A percentile compares a stretch with the other conserved stretches of the same genome.
phyloP scores from a whole-genome alignment of 2,797 vertebrate species.

The Cuniculus paca region DNA sequence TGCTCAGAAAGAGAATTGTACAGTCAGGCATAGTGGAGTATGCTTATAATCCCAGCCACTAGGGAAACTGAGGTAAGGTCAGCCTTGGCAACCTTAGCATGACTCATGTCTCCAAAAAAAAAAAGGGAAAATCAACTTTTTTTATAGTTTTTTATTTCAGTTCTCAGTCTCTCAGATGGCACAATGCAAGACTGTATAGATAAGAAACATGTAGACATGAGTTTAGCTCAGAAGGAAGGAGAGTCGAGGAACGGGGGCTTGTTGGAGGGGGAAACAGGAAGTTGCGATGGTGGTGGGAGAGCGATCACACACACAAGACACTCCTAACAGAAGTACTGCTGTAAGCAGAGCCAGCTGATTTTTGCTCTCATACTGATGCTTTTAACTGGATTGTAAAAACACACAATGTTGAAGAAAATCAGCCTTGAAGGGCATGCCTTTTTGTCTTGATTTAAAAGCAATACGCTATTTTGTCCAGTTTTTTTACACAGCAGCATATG shows the following conservation, averaged over 20 bases:
- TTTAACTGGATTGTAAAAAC: constrained; percentile 10
- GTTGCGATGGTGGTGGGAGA: neutral
- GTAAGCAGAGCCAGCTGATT: neutral
- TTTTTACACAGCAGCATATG: neutral
- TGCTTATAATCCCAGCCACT: neutral
- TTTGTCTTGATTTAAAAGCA: constrained; percentile 50
- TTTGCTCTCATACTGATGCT: neutral
- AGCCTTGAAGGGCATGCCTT: neutral
- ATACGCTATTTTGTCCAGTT: neutral
- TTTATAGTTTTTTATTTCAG: neutral
- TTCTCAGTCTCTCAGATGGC: neutral
- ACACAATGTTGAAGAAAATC: neutral
- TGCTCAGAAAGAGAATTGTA: neutral
- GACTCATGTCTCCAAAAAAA: neutral
- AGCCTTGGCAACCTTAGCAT: neutral
- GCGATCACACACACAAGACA: accelerated
- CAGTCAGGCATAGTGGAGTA: neutral
- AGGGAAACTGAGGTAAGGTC: neutral
- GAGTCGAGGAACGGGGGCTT: too few species aligned
- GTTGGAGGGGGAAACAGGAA: neutral
- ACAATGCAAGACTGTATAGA: neutral
- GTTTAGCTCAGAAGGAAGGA: neutral
- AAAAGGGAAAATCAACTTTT: neutral
- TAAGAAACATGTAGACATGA: neutral
- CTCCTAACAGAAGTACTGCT: neutral